Evolutionary conservation across 2,888 invertebrate species (phyloP).

Genomic region (Aleiodes testaceus): DNA sequence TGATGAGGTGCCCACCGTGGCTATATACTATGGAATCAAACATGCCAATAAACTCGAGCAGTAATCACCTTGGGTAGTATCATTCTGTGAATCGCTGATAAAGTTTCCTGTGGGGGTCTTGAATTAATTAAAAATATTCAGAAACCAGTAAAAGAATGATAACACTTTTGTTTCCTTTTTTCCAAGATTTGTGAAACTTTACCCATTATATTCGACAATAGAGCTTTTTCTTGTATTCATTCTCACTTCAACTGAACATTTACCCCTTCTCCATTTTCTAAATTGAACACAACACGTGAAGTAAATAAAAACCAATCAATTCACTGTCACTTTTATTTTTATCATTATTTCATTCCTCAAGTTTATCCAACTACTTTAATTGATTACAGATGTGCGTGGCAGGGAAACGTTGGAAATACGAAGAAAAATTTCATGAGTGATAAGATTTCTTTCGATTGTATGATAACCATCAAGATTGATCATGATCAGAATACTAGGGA

Average conservation of each 20-base stretch:
- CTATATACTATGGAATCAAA: neutral
- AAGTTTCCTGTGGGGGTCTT: too few species aligned
- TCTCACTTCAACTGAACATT: neutral
- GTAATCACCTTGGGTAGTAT: too few species aligned
- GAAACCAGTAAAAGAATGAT: neutral
- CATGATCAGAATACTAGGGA: neutral
- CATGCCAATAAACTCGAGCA: too few species aligned
- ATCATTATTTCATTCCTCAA: neutral
- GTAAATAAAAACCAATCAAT: slow-evolving; percentile 9
- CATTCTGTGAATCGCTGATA: too few species aligned
- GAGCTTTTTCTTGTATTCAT: neutral
- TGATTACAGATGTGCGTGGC: slow-evolving; percentile 14
- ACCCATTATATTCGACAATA: neutral
- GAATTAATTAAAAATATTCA: too few species aligned
- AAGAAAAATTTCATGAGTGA: neutral
- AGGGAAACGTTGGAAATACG: neutral
- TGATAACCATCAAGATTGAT: neutral
- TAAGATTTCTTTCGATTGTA: slow-evolving; percentile 1
- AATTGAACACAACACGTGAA: slow-evolving; percentile 5
- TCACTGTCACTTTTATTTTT: neutral
- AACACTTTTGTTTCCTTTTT: neutral
- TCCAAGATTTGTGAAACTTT: neutral
- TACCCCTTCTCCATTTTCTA: neutral
- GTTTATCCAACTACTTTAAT: slow-evolving; percentile 13
- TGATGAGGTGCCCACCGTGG: neutral